A percentile compares a stretch with the other conserved stretches of the same genome.
These are phyloP conservation scores for Camponotus fellah DNA, from an alignment of 2,888 invertebrate genomes.

Conservation along the genomic window DNA sequence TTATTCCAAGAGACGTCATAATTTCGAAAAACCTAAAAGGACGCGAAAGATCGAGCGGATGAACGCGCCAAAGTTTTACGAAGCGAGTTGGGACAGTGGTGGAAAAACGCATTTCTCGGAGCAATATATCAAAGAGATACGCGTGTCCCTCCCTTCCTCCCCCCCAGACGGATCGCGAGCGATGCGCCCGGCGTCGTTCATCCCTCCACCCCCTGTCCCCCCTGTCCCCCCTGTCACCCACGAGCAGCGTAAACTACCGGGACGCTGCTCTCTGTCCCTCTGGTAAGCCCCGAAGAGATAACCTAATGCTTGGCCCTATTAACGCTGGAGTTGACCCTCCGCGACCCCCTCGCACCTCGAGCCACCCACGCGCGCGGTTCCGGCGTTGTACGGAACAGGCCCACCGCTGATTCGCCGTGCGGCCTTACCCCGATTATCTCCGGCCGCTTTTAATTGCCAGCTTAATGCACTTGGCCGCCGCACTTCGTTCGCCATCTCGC, in stretches of 20 bases:
- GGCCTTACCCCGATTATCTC: conserved; percentile 72
- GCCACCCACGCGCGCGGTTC: conserved; percentile 13
- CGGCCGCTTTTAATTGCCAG: conserved; percentile 75
- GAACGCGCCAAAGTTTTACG: conserved; percentile 61
- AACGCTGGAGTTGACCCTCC: conserved; percentile 69
- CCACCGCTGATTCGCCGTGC: conserved; percentile 58
- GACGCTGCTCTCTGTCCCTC: conserved; percentile 39
- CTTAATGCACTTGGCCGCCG: conserved; percentile 72
- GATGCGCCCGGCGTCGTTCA: conserved; percentile 59
- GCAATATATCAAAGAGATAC: conserved; percentile 80
- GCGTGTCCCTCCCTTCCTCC: conserved; percentile 63
- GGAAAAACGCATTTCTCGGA: conserved; percentile 68
- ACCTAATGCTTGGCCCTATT: conserved; percentile 82
- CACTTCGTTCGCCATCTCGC: conserved; percentile 48
- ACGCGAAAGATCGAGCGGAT: conserved; percentile 51
- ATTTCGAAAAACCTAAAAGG: conserved; percentile 42
- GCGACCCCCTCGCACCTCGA: not conserved
- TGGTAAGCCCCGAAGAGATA: conserved; percentile 75
- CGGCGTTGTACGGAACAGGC: conserved; percentile 43
- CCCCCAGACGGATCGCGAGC: conserved; percentile 75
- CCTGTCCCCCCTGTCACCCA: conserved; percentile 37
- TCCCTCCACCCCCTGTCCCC: conserved; percentile 29
- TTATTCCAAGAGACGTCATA: conserved; percentile 19
- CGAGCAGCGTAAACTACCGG: conserved; percentile 55
- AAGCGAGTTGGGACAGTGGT: conserved; percentile 29